Evolutionary conservation across 2,888 invertebrate genomes (phyloP), one percentile per base, ranked within the genome.

Genomic region (Argyresthia goedartella): DNA sequence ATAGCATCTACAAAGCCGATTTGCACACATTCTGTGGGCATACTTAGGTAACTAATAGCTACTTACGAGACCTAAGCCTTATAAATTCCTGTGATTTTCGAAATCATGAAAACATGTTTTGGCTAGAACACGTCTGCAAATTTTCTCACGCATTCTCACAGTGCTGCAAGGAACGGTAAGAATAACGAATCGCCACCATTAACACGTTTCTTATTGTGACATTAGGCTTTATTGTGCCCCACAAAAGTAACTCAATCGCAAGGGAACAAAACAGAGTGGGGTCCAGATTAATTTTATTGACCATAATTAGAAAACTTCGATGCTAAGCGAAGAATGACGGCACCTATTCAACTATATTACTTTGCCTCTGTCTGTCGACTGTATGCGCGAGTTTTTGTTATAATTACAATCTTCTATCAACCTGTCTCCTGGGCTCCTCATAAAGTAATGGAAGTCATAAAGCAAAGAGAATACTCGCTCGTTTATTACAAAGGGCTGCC

Each of bases 151-250:
- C 63, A 64, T 25, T 25, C 3, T 2, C 25, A 25, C 3, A 25
- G 25, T 25, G 2, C 25, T 25, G 6, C 6, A 25, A 25, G 25
- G 25, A n/a, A 25, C 25, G 25, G 25, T 25, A 25, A 25, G 25
- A 25, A 67, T 67, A 69, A 76, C 73, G 71, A 76, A 78, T 76
- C 72, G 70, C 66, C 54, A 62, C 62, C 72, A 77, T 77, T 77
- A 76, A 73, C 76, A 71, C 71, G 70, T 71, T 76, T 76, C 77
- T 77, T 74, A 72, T 68, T 72, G 73, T 72, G 70, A 70, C 71
- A 74, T 77, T 74, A 73, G 71, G 68, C 71, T 71, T 74, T 74
- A 76, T 76, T 75, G 69, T 69, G 71, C 73, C 67, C 66, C 61
- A 63, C 60, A 64, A 66, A 25, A 71, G 70, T 71, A 73, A 71